Evolutionary conservation across 1,140 invertebrate species (phyloP).

Genomic region (Drosophila gunungcola): DNA sequence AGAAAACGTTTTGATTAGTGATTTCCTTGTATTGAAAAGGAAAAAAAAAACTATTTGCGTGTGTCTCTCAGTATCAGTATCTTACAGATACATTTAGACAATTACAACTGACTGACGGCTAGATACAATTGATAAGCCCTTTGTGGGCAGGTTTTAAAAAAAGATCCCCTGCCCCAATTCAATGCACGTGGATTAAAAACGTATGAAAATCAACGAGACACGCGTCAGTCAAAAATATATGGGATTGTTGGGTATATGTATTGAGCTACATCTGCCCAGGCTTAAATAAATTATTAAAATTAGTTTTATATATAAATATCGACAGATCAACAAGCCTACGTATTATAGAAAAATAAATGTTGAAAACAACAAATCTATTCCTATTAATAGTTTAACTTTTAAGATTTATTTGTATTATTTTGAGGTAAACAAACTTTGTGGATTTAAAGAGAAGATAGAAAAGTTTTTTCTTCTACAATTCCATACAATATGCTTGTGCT

Average conservation of each 20-base stretch:
- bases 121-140: constrained; percentile 34
- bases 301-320: neutral
- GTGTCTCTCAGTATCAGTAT: constrained; percentile 18
- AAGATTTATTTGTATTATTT: neutral
- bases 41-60: constrained; percentile 2
- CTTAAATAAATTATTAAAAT: constrained; percentile 27
- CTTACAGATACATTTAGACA: constrained; percentile 45
- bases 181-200: constrained; percentile 16
- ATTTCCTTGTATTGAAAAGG: constrained; percentile 39
- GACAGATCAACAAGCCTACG: constrained; percentile 5
- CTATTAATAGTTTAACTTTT: constrained; percentile 1
- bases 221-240: constrained; percentile 16
- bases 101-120: constrained; percentile 22
- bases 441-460: neutral
- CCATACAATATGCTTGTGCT: constrained; percentile 2
- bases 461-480: neutral
- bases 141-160: neutral
- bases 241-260: neutral
- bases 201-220: constrained; percentile 14
- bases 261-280: neutral
- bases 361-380: too few species aligned
- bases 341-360: neutral
- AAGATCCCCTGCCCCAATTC: neutral
- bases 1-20: constrained; percentile 48
- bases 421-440: constrained; percentile 26